Evolutionary conservation across 2,888 invertebrate species (phyloP).

Genomic region (Cephus rjabovi): DNA sequence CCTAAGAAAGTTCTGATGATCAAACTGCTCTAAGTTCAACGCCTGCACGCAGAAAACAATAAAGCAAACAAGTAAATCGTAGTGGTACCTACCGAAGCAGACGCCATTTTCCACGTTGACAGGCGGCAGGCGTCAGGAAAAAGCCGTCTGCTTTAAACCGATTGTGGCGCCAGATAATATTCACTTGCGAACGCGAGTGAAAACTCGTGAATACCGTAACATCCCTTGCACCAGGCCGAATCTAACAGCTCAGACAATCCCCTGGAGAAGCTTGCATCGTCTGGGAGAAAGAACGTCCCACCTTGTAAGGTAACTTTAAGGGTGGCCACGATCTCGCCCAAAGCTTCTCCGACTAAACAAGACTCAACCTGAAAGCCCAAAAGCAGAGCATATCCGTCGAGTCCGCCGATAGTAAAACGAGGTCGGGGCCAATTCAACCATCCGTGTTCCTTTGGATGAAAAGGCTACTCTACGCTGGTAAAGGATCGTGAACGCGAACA

Average conservation of each 20-base stretch:
- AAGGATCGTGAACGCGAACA: no score
- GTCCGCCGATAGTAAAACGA: background rate
- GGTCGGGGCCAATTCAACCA: background rate
- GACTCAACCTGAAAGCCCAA: no score
- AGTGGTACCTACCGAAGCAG: conserved; percentile 60
- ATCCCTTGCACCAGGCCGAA: no score
- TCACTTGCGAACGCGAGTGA: background rate
- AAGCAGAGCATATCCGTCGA: no score
- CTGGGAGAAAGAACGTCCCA: no score
- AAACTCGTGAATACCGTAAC: background rate
- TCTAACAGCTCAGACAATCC: no score
- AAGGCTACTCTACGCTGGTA: background rate
- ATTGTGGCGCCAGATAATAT: no score
- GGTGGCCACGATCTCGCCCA: no score
- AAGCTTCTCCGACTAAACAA: no score
- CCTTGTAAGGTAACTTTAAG: no score
- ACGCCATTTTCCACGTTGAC: conserved; percentile 54
- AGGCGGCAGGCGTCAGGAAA: background rate
- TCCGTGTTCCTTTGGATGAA: background rate
- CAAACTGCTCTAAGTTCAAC: background rate
- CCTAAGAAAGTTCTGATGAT: no score
- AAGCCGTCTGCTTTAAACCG: background rate
- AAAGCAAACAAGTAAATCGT: background rate
- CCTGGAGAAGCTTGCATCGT: no score
- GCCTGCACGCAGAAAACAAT: conserved; percentile 14